Percentiles rank a stretch among this genome's conserved stretches.
Conservation (phyloP, 1,140 invertebrate genomes). For the Conus betulinus region DNA sequence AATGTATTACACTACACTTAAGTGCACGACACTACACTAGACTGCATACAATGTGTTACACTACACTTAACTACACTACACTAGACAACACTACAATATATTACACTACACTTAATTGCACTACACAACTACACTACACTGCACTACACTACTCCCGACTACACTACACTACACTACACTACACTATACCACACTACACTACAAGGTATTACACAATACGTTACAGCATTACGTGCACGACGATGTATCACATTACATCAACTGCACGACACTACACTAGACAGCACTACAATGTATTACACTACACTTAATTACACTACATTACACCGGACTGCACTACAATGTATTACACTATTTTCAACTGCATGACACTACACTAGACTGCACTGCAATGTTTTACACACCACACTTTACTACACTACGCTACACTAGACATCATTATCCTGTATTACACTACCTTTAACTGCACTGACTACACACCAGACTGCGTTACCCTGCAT, state of each 20-base stretch:
- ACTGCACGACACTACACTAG: conserved; percentile 23
- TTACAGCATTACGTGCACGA: too few species aligned
- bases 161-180: too few species aligned
- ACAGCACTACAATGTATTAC: not conserved
- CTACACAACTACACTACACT: too few species aligned
- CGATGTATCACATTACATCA: conserved; percentile 26
- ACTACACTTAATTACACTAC: not conserved
- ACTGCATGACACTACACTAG: conserved; percentile 32
- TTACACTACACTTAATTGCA: too few species aligned
- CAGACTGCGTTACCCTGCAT: too few species aligned
- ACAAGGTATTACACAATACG: too few species aligned
- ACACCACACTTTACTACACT: conserved; percentile 34
- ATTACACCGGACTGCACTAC: conserved; percentile 28
- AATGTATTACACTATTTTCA: conserved; percentile 29
- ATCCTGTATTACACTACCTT: not conserved
- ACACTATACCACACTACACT: too few species aligned
- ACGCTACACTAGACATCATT: not conserved
- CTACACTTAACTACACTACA: too few species aligned
- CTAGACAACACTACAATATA: too few species aligned
- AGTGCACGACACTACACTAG: conserved; percentile 15
- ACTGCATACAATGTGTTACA: too few species aligned
- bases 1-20: conserved; percentile 3
- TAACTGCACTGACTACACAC: too few species aligned
- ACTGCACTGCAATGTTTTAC: conserved; percentile 32
- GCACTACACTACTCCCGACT: too few species aligned